Percentiles rank a stretch among this genome's conserved stretches.
These are phyloP conservation scores for Odontamblyopus rebecca DNA, from an alignment of 2,797 vertebrate genomes.

Conservation along the genomic window DNA sequence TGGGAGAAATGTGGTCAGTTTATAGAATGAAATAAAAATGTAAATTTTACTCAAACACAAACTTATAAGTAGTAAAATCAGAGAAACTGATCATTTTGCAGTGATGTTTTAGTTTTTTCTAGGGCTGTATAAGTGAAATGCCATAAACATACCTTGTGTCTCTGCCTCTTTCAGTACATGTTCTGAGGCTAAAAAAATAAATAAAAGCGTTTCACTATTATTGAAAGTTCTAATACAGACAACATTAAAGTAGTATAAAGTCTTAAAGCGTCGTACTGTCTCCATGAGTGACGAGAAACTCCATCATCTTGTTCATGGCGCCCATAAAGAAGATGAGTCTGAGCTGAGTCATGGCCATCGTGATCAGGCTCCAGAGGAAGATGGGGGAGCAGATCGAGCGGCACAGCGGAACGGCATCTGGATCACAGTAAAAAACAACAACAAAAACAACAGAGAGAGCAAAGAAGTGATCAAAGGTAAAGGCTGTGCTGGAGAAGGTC, in stretches of 20 bases:
- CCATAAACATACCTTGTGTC: slow-evolving; percentile 72
- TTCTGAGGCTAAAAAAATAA: slow-evolving; percentile 61
- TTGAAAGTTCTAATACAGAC: neutral
- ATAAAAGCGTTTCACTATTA: neutral
- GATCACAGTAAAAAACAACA: neutral
- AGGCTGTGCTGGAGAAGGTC: no score
- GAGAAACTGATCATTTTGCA: no score
- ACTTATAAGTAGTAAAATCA: no score
- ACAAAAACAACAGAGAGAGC: neutral
- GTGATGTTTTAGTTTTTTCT: no score
- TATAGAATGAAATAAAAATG: no score
- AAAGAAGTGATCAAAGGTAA: no score
- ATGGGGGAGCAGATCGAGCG: slow-evolving; percentile 83
- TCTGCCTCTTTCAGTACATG: slow-evolving; percentile 56
- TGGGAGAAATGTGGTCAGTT: no score
- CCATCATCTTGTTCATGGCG: slow-evolving; percentile 88
- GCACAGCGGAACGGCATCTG: slow-evolving; percentile 46
- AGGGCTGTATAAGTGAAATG: no score
- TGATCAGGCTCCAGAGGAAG: slow-evolving; percentile 86
- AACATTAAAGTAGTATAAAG: neutral
- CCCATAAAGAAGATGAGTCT: slow-evolving; percentile 92
- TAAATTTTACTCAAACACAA: no score
- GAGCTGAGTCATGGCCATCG: slow-evolving; percentile 89
- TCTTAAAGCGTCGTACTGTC: slow-evolving; percentile 66
- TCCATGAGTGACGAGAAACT: slow-evolving; percentile 76